Base-by-base conservation (phyloP, 2,888 invertebrate genomes). In the Lasioglossum malachurum region DNA sequence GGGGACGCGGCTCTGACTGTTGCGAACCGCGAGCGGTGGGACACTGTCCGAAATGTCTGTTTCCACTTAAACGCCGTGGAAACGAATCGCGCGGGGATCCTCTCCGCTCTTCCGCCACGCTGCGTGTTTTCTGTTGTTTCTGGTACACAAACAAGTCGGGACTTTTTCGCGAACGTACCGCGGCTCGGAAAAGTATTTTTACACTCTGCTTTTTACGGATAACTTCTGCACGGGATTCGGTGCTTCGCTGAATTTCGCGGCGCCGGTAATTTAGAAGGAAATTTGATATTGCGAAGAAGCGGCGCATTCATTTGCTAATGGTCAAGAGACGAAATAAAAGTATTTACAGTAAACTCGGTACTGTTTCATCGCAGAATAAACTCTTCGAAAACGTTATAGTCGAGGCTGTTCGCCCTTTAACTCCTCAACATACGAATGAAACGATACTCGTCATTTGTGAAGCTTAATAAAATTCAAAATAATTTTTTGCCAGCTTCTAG, bases 11-110 rank as follows among this genome's bases (percentile, higher is more conserved):
- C 72, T n/a, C 72, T 38, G 31, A 74, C 74, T 46, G 67, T 69
- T 53, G 80, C 81, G 46, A 60, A 82, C 74, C 53, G 67, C n/a
- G 44, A 35, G 46, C 31, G 73, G 31, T 35, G 49, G 49, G 31
- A 46, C 23, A 12, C 35, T 49, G 73, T 74, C 49, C 23, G 49
- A 49, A 49, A 74, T 49, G 49, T 74, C 73, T 74, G 73, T 74
- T 74, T 49, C 31, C 53, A 38, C 27, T 69, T 35, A 53, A 74
- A 46, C 69, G 23, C 44, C 23, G 16, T n/a, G 57, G 71, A 82
- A 80, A 31, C 23, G 57, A 31, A 23, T 27, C 4, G 35, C 53
- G 23, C 53, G 23, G 23, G 64, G 2, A 31, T 31, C 14, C 64
- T 31, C 64, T 64, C 31, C 19, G 8, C 53, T 0, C 49, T 49